Evolutionary conservation across 1,140 invertebrate species (phyloP).

Genomic region (Polypedilum pembai): DNA sequence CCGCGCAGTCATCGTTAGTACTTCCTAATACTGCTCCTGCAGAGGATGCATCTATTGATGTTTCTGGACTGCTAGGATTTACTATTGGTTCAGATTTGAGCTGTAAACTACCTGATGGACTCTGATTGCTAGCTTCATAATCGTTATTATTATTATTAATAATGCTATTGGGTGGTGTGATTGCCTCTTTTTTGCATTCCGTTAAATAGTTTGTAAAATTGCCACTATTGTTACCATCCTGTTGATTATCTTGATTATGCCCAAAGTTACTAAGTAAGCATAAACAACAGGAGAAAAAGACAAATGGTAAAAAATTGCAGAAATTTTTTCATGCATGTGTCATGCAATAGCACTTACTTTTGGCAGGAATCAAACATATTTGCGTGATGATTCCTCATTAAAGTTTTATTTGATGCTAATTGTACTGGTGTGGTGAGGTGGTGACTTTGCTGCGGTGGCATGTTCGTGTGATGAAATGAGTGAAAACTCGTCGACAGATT

Average conservation of each 20-base stretch:
- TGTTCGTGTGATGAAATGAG: slow-evolving; percentile 14
- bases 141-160: slow-evolving; percentile 22
- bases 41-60: slow-evolving; percentile 37
- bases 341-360: slow-evolving; percentile 2
- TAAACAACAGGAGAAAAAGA: too few relatives aligned
- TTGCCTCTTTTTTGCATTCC: slow-evolving; percentile 18
- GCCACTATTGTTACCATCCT: neutral
- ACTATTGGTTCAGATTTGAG: slow-evolving; percentile 43
- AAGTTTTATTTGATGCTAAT: slow-evolving; percentile 18
- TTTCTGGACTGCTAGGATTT: slow-evolving; percentile 42
- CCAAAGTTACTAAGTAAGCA: neutral
- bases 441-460: neutral
- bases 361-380: slow-evolving; percentile 24
- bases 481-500: slow-evolving; percentile 1
- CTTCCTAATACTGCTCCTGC: slow-evolving; percentile 29
- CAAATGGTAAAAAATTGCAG: too few relatives aligned
- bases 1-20: slow-evolving; percentile 40
- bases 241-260: neutral
- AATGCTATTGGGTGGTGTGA: neutral
- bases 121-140: neutral
- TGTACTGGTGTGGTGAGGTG: neutral
- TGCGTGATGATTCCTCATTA: slow-evolving; percentile 25
- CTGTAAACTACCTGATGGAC: slow-evolving; percentile 33
- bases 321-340: too few relatives aligned
- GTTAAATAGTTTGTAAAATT: neutral